phyloP scores from a whole-genome alignment of 2,888 invertebrate genomes.

The Synergus gifuensis region DNA sequence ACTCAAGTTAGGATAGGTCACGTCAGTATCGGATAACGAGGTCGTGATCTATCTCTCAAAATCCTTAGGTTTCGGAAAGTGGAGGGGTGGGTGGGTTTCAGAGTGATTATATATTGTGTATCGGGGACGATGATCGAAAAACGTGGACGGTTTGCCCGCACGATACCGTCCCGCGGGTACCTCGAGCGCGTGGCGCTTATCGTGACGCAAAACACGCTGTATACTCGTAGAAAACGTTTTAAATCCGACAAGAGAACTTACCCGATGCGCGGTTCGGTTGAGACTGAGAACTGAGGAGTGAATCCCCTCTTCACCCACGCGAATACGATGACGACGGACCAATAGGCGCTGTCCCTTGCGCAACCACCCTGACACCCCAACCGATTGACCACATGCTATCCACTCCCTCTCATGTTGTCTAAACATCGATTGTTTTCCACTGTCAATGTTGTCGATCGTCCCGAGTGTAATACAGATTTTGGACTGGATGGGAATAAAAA shows the following conservation, averaged over 20 bases:
- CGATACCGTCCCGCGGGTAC: slow-evolving; percentile 44
- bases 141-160: slow-evolving; percentile 47
- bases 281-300: slow-evolving; percentile 68
- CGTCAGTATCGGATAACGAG: slow-evolving; percentile 61
- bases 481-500: not conserved
- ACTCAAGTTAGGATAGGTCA: slow-evolving; percentile 63
- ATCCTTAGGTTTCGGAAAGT: not conserved
- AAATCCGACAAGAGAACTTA: slow-evolving; percentile 63
- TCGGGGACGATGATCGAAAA: slow-evolving; percentile 40
- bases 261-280: slow-evolving; percentile 75
- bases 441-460: slow-evolving; percentile 21
- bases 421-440: slow-evolving; percentile 37
- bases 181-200: slow-evolving; percentile 47
- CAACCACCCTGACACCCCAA: slow-evolving; percentile 62
- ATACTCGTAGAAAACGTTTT: slow-evolving; percentile 45
- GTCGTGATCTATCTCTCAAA: slow-evolving; percentile 57
- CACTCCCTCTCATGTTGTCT: slow-evolving; percentile 39
- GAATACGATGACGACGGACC: slow-evolving; percentile 65
- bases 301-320: slow-evolving; percentile 65
- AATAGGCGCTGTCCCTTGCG: slow-evolving; percentile 69
- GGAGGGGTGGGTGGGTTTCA: slow-evolving; percentile 1
- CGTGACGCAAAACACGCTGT: slow-evolving; percentile 56
- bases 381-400: slow-evolving; percentile 69
- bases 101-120: slow-evolving; percentile 1
- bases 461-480: not conserved